These are phyloP conservation scores for Perccottus glenii DNA, from an alignment of 2,113 vertebrate species.

Conservation along the genomic window DNA sequence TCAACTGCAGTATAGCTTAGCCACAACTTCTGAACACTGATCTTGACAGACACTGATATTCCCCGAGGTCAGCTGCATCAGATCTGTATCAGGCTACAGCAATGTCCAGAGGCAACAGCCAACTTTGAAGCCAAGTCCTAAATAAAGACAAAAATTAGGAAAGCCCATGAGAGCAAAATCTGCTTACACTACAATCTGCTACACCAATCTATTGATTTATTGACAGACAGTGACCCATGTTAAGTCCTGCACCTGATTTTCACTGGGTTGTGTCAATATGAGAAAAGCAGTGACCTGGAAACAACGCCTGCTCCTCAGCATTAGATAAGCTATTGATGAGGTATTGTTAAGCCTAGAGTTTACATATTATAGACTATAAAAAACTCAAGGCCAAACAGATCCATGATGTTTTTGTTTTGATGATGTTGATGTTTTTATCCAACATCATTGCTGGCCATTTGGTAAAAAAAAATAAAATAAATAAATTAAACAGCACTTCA, in stretches of 20 bases:
- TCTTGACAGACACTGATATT: background rate
- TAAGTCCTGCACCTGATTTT: conserved; percentile 11
- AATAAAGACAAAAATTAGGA: background rate
- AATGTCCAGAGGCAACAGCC: background rate
- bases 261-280: background rate
- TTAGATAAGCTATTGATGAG: background rate
- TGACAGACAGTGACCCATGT: background rate
- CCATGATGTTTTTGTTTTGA: too few species aligned
- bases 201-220: conserved; percentile 11
- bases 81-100: too few species aligned
- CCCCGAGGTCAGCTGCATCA: background rate
- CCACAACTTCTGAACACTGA: too few species aligned
- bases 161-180: background rate
- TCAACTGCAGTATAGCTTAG: too few species aligned
- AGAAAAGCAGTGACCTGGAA: background rate
- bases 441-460: too few species aligned
- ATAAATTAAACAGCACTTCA: too few species aligned
- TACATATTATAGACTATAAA: too few species aligned
- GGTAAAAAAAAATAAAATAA: too few species aligned
- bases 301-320: background rate
- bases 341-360: background rate
- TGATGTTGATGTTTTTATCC: too few species aligned
- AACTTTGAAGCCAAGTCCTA: background rate
- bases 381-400: too few species aligned
- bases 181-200: background rate